Evolutionary conservation across 2,888 invertebrate species (phyloP).

Genomic region (Phytoseiulus persimilis): DNA sequence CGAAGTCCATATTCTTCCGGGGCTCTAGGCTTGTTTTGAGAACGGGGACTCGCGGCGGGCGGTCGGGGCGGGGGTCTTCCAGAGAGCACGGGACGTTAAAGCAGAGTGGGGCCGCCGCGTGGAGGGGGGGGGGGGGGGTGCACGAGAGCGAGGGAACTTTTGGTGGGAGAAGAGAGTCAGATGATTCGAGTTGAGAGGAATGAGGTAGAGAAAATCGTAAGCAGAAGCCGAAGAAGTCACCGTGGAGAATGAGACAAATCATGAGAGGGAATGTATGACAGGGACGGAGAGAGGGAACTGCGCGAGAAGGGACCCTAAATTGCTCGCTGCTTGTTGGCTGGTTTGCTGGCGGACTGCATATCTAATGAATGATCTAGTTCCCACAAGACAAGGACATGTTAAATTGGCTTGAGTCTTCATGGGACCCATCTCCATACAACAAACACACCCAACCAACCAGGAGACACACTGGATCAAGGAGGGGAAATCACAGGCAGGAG

Average conservation of each 20-base stretch:
- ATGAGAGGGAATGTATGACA: background rate
- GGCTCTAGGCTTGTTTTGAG: background rate
- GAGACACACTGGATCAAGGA: background rate
- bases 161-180: background rate
- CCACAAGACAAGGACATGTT: background rate
- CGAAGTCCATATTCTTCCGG: background rate
- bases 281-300: background rate
- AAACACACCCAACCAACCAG: background rate
- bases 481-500: background rate
- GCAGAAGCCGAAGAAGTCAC: background rate
- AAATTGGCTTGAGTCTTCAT: background rate
- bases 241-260: background rate
- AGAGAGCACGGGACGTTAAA: background rate
- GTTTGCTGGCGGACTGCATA: background rate
- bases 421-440: background rate
- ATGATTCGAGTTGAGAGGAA: background rate
- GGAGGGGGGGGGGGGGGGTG: background rate
- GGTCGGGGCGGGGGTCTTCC: background rate
- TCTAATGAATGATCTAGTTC: background rate
- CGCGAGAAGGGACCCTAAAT: background rate
- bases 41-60: background rate
- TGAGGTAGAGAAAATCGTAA: background rate
- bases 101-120: too few relatives aligned
- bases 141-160: background rate
- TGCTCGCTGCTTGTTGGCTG: background rate